Base-by-base conservation (phyloP, 37 sponge, comb jelly and placozoan genomes). In the Aplysina aerophoba region DNA sequence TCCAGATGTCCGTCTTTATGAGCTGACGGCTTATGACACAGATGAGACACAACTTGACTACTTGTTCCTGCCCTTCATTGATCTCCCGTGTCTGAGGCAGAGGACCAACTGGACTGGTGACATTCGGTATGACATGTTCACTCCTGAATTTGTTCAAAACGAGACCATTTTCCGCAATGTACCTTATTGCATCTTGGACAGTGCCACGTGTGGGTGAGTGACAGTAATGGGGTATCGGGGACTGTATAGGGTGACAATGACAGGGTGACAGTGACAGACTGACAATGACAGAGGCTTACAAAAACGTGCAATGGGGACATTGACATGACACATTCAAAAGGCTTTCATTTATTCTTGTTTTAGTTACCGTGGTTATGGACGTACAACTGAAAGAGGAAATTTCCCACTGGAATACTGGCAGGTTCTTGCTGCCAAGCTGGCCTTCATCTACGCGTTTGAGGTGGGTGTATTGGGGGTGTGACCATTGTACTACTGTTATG, bases 391-490 rank as follows among this genome's bases (percentile, higher is more conserved):
- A 69, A 35, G 71, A 69, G 84, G 88, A 15, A 17, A 36, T 15
- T 44, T 50, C 22, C 73, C 84, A n/a, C 19, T 73, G 20, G 71
- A 81, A 34, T 95, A 86, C 60, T 93, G 92, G 91, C 79, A 88
- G 11, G 59, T 83, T 6, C 40, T 73, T 57, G 65, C 88, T 27
- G 92, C 81, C 22, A 55, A 88, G 13, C 87, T 97, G 4, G 90
- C 92, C 54, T 97, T 97, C 63, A 84, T 97, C 54, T 86, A 95
- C 44, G 84, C 91, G 13, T 97, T 97, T 93, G 98, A 97, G 87
- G 96, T 95, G 73, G 77, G 37, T 28, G 13, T 59, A 8, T 44
- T 44, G 50, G 50, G 50, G 50, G 8, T 8, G 8, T 44, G 50
- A 44, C 8, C 50, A 44, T 44, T 8, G 3, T 8, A 44, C 50